Conservation (phyloP, 2,113 vertebrate species). For the Mesoclemmys tuberculata region DNA sequence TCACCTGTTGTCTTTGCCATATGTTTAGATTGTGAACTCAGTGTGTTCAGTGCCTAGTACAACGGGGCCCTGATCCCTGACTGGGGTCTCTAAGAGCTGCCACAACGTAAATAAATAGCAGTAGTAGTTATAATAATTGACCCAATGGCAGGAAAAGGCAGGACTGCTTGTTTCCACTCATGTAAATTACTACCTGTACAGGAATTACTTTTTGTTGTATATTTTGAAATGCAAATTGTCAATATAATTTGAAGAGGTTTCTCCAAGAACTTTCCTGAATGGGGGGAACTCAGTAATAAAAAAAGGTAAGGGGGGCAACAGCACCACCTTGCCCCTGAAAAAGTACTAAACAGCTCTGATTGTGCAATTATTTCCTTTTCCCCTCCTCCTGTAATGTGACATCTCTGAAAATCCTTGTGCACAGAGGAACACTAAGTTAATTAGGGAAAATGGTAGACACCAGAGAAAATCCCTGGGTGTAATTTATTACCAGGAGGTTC, state of each 20-base stretch:
- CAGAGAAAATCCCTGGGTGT: not conserved
- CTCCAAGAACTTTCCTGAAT: not conserved
- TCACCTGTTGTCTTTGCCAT: not conserved
- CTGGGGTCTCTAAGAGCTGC: not conserved
- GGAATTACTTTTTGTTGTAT: not conserved
- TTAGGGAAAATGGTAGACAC: accelerated
- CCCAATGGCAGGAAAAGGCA: not conserved
- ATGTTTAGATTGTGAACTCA: not conserved
- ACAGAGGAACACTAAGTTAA: not conserved
- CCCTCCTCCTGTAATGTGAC: not conserved
- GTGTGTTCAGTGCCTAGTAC: not conserved
- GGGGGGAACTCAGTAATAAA: not conserved
- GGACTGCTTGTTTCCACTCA: not conserved
- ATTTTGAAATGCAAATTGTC: not conserved
- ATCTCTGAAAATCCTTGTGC: not conserved
- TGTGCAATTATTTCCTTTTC: not conserved
- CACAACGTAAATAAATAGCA: not conserved
- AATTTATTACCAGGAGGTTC: not conserved
- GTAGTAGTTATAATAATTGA: too few relatives aligned
- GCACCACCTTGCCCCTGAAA: not conserved
- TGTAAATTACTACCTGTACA: not conserved
- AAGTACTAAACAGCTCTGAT: not conserved
- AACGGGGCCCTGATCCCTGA: not conserved
- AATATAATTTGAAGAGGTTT: not conserved
- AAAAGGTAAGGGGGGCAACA: not conserved